These are phyloP conservation scores for Cyphomyrus discorhynchus DNA, from an alignment of 2,113 vertebrate genomes.

Conservation along the genomic window DNA sequence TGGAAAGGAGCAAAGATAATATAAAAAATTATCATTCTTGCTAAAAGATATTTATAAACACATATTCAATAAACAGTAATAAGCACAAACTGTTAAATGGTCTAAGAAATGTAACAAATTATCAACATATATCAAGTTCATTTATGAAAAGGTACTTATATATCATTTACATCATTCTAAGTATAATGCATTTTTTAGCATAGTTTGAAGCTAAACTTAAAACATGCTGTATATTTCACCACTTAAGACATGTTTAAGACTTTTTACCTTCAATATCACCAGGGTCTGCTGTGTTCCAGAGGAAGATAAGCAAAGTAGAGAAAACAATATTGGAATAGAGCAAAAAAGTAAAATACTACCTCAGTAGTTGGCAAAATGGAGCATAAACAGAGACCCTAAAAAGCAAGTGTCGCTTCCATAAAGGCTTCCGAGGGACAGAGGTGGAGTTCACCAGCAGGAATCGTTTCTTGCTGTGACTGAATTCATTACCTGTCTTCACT, in stretches of 20 bases:
- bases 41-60: background rate
- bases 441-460: background rate
- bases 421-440: background rate
- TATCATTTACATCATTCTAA: background rate
- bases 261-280: background rate
- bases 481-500: conserved; percentile 14
- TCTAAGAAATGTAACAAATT: background rate
- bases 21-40: background rate
- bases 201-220: background rate
- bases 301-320: background rate
- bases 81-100: background rate
- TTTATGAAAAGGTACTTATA: background rate
- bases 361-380: background rate
- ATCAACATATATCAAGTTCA: background rate
- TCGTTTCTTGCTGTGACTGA: background rate
- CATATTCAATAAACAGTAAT: background rate
- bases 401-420: background rate
- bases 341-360: background rate
- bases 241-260: background rate
- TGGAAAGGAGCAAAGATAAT: background rate
- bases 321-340: background rate
- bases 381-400: background rate
- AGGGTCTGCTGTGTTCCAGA: background rate
- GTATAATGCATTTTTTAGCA: background rate
- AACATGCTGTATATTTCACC: background rate